Percentiles rank a stretch among this genome's conserved stretches.
Conservation (phyloP, 2,113 vertebrate species). For the Marcusenius ussheri region DNA sequence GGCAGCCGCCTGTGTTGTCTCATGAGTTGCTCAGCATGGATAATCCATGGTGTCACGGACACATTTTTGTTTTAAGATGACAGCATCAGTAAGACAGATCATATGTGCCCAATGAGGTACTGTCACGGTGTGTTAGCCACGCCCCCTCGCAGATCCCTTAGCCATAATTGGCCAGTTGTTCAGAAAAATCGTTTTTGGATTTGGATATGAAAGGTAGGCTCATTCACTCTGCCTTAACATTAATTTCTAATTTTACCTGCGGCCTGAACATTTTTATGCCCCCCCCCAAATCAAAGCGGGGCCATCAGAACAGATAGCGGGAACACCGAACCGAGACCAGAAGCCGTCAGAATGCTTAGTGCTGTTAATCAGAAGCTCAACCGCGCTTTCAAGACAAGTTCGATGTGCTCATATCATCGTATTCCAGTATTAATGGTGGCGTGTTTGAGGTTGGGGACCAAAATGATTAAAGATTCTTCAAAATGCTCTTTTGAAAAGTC, state of each 20-base stretch:
- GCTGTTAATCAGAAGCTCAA: background rate
- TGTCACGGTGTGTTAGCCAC: background rate
- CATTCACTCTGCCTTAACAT: background rate
- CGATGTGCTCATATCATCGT: background rate
- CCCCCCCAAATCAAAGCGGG: background rate
- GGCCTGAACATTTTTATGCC: background rate
- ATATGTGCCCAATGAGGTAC: background rate
- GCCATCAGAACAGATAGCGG: background rate
- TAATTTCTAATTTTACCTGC: background rate
- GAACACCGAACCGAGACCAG: background rate
- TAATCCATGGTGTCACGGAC: background rate
- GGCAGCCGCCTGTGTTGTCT: background rate
- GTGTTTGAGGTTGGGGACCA: background rate
- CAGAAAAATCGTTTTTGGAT: background rate
- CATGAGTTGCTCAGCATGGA: background rate
- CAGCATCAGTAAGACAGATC: background rate
- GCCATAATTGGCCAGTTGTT: background rate
- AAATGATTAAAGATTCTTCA: background rate
- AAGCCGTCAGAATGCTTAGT: background rate
- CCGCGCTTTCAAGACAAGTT: background rate
- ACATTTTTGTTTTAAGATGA: background rate
- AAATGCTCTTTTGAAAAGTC: background rate
- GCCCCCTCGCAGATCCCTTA: background rate
- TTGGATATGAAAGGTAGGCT: background rate
- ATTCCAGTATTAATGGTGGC: background rate